Evolutionary conservation across 2,113 vertebrate genomes (phyloP).

Genomic region (Aegotheles bennettii): DNA sequence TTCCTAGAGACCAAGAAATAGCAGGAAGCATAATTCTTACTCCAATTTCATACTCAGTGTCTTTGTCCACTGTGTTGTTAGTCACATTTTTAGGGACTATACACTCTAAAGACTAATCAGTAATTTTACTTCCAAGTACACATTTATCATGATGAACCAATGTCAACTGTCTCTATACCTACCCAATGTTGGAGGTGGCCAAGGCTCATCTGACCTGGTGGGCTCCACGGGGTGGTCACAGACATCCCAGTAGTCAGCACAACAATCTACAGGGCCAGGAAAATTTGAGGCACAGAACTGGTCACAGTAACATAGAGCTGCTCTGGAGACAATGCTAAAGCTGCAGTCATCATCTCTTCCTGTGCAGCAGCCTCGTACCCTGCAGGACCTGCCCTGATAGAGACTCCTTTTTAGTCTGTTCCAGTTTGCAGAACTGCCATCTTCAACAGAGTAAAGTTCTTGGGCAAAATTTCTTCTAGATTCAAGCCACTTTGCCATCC

Average conservation of each 20-base stretch:
- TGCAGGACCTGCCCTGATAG: constrained; percentile 64
- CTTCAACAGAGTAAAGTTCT: constrained; percentile 17
- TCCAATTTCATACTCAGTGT: background rate
- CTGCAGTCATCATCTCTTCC: constrained; percentile 73
- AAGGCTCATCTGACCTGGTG: background rate
- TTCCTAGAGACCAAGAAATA: background rate
- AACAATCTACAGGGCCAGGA: constrained; percentile 69
- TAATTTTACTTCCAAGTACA: background rate
- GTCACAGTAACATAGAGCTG: constrained; percentile 76
- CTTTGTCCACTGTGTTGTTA: background rate
- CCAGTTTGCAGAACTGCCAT: background rate
- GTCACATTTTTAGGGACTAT: background rate
- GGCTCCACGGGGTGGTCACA: background rate
- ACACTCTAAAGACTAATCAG: background rate
- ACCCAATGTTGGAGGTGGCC: constrained; percentile 40
- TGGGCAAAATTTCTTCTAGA: background rate
- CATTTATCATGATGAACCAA: background rate
- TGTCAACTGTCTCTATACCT: background rate
- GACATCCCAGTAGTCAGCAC: constrained; percentile 72
- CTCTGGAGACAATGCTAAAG: constrained; percentile 52
- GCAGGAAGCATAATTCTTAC: background rate
- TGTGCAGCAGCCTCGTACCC: constrained; percentile 67
- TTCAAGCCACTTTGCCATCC: background rate
- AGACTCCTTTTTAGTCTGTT: constrained; percentile 58
- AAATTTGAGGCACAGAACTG: constrained; percentile 61